Percentiles rank a stretch among this genome's conserved stretches.
phyloP scores from a whole-genome alignment of 2,113 vertebrate species.

The Amblyopsis rosae region DNA sequence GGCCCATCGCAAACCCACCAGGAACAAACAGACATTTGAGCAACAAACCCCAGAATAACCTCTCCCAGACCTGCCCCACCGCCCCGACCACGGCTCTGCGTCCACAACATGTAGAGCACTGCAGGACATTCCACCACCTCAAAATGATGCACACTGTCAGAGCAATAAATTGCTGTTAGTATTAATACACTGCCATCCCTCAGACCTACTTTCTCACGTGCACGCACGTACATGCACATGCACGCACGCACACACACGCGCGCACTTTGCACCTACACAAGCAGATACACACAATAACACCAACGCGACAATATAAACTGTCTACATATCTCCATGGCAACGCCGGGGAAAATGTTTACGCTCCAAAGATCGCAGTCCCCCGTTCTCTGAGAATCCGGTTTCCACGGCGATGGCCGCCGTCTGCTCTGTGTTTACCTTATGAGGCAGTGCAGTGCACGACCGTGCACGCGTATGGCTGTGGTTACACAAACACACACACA shows the following conservation, averaged over 20 bases:
- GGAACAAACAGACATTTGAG: slow-evolving; percentile 38
- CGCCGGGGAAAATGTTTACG: slow-evolving; percentile 64
- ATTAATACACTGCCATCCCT: slow-evolving; percentile 27
- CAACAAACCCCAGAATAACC: slow-evolving; percentile 30
- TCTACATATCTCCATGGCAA: slow-evolving; percentile 63
- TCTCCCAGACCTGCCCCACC: slow-evolving; percentile 24
- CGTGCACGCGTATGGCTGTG: slow-evolving; percentile 68
- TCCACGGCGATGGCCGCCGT: slow-evolving; percentile 51
- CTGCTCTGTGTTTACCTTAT: slow-evolving; percentile 58
- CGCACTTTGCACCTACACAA: not conserved
- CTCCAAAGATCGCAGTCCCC: slow-evolving; percentile 34
- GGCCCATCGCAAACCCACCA: slow-evolving; percentile 12
- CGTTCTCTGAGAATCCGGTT: slow-evolving; percentile 47
- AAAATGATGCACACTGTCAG: slow-evolving; percentile 31
- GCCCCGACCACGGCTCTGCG: slow-evolving; percentile 38
- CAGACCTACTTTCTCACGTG: slow-evolving; percentile 16
- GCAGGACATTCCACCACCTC: slow-evolving; percentile 39
- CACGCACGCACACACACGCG: not conserved
- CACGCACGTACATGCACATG: slow-evolving; percentile 13
- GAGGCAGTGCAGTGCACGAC: slow-evolving; percentile 63
- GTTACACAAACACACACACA: slow-evolving; percentile 57
- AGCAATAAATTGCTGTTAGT: slow-evolving; percentile 27
- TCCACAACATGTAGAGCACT: slow-evolving; percentile 39
- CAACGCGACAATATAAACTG: slow-evolving; percentile 35
- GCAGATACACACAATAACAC: not conserved